phyloP scores from a whole-genome alignment of 1,140 invertebrate genomes.

The Neodiprion lecontei region DNA sequence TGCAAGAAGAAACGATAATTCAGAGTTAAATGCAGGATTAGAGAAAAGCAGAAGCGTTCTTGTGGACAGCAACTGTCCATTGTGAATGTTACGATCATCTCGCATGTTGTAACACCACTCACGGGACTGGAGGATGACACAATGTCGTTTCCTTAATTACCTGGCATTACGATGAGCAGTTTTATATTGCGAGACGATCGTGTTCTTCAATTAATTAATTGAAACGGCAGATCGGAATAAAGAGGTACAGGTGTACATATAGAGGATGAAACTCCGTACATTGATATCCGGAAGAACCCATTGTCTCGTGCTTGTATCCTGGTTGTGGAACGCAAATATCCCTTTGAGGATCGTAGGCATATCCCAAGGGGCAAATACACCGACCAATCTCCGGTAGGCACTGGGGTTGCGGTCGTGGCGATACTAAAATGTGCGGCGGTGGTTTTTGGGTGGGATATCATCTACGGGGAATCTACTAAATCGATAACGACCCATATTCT shows the following conservation, averaged over 20 bases:
- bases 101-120: no score
- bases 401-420: slow-evolving; percentile 54
- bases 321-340: slow-evolving; percentile 53
- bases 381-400: slow-evolving; percentile 53
- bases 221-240: background rate
- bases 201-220: background rate
- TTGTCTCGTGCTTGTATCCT: slow-evolving; percentile 53
- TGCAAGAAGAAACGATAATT: no score
- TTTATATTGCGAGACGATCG: no score
- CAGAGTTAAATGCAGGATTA: no score
- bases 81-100: no score
- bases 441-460: background rate
- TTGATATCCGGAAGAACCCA: slow-evolving; percentile 58
- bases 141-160: no score
- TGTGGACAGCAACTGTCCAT: no score
- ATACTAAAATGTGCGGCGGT: slow-evolving; percentile 56
- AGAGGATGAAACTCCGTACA: slow-evolving; percentile 46
- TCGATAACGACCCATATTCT: background rate
- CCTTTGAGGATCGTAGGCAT: slow-evolving; percentile 49
- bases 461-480: slow-evolving; percentile 22
- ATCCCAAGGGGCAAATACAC: slow-evolving; percentile 62
- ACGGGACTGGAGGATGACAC: no score
- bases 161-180: no score
- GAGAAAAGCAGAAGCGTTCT: no score
- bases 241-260: background rate